Base-by-base conservation (phyloP, 2,888 invertebrate genomes). In the Philereme vetulata region DNA sequence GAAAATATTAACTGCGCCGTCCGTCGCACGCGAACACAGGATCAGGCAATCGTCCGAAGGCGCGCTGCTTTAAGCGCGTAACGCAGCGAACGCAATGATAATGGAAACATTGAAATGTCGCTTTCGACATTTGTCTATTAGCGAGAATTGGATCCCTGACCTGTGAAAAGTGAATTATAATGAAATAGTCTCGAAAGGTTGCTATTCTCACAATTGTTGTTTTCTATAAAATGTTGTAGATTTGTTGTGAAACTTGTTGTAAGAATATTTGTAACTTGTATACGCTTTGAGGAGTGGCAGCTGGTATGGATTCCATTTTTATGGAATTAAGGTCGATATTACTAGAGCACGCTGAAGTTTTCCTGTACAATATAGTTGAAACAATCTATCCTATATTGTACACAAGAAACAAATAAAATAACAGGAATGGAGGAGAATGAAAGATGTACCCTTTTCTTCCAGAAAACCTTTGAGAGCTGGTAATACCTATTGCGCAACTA, bases 241-340 rank as follows among this genome's bases (percentile, higher is more conserved):
- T 38, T 47, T 79, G 75, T 78, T 80, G 71, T 80, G 67, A 75
- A 76, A 82, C n/a, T n/a, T 81, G 82, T 78, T 80, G 78, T 78
- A 82, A 3, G 77, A 80, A 74, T 75, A 75, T 71, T 38, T 38
- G 38, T 40, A 32, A 46, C 4, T 10, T 47, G 35, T 40, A 51
- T 57, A 51, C 58, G 58, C 51, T 58, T 55, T 50, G 54, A 51
- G 54, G 44, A 11, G 34, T 10, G 40, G 48, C 44, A 55, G 58
- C 45, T 61, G 36, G 8, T 40, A 51, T 45, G 7, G 43, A 4
- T 52, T 44, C 1, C 32, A 33, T 46, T 9, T 11, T 11, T 8
- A n/a, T 9, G 8, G 36, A 36, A 36, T 2, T 36, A 5, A 36
- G 8, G 21, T 21, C 21, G 21, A 21, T 21, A 1, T 21, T 21